Base-by-base conservation (phyloP, 1,140 invertebrate species). In the Meteorus sp. region DNA sequence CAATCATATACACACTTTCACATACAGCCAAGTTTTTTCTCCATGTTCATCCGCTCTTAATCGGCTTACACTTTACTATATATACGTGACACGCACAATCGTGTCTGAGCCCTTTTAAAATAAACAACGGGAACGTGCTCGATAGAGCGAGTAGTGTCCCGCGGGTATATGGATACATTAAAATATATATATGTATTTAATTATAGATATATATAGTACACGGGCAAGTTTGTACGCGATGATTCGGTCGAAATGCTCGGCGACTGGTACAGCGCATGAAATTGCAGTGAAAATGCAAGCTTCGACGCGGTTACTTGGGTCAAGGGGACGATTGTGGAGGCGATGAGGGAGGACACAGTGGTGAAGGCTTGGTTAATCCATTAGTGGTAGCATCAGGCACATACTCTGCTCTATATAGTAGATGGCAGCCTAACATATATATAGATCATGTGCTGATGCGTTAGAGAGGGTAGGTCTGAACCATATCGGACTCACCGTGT, bases 221-320 rank as follows among this genome's bases (percentile, higher is more conserved):
- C 29, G 50, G 35, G 8, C 35, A 39, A 52, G 27, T 37, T 52
- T 37, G 31, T 31, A 52, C 50, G 50, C 50, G 50, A 52, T 52
- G 11, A n/a, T 48, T 2, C n/a, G 13, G 8, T 17, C 15, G 44
- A 47, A 47, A 47, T 48, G 33, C 22, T 37, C 50, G 50, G 29
- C 50, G 50, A 52, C 50, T 52, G 50, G 50, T 52, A 52, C 50
- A 37, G 50, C 50, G n/a, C n/a, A 52, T 31, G 23, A 48, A 48
- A 48, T 48, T 48, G 45, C 27, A 19, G 44, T 37, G 31, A 31
- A 52, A 52, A 37, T 52, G 22, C 31, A 33, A 27, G 50, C n/a
- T 20, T n/a, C 31, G 4, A 9, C n/a, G 45, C 22, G 43, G 43
- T 19, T 43, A 19, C 13, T 43, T 19, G 43, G 11, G 43, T 20